Evolutionary conservation across 2,797 vertebrate species (phyloP).

Genomic region (Pelochelys cantorii): DNA sequence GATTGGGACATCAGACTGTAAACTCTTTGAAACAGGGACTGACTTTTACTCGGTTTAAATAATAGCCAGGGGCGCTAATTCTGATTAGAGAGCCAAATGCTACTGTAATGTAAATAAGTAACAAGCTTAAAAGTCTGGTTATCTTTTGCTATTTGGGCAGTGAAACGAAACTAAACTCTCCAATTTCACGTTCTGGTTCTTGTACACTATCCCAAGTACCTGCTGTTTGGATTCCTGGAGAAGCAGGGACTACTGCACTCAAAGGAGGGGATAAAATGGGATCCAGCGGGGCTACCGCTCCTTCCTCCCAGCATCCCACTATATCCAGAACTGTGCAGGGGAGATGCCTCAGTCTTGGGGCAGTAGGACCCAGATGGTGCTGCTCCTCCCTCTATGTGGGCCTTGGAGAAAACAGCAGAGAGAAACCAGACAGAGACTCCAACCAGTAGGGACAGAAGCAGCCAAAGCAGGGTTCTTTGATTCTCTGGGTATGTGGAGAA

Average conservation of each 20-base stretch:
- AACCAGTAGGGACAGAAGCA: not conserved
- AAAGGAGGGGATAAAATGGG: not conserved
- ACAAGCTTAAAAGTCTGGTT: not conserved
- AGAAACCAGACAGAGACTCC: not conserved
- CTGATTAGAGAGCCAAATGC: not conserved
- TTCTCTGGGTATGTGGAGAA: not conserved
- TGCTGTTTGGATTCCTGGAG: not conserved
- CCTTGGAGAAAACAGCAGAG: not conserved
- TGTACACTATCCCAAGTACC: not conserved
- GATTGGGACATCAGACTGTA: not conserved
- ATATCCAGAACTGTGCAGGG: not conserved
- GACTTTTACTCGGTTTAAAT: not conserved
- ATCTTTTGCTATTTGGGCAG: not conserved
- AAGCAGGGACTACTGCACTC: not conserved
- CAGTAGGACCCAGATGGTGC: not conserved
- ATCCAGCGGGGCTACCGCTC: not conserved
- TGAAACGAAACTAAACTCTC: not conserved
- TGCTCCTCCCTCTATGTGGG: not conserved
- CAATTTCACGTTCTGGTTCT: not conserved
- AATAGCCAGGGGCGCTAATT: not conserved
- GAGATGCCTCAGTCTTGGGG: not conserved
- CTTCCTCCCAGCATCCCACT: not conserved
- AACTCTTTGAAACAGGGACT: not conserved
- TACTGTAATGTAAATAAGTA: rapidly evolving
- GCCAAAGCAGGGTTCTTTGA: not conserved